Evolutionary conservation across 2,888 invertebrate genomes (phyloP).

Genomic region (Dryocosmus kuriphilus): DNA sequence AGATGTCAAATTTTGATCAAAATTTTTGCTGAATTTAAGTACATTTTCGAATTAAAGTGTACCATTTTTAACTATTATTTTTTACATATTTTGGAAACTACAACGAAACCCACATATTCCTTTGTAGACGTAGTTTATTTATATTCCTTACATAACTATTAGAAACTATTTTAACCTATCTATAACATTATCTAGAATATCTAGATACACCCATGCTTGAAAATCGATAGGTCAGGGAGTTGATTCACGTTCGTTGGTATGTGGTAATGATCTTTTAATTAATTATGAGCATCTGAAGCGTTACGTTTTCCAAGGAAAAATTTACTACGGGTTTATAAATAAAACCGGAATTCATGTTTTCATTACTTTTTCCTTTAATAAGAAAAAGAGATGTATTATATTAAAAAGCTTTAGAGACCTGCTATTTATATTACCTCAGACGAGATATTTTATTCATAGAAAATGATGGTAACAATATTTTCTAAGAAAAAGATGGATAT

Average conservation of each 20-base stretch:
- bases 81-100: no score
- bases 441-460: not conserved
- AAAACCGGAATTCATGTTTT: not conserved
- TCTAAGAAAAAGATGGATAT: not conserved
- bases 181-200: slow-evolving; percentile 1
- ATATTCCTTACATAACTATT: not conserved
- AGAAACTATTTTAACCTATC: slow-evolving; percentile 10
- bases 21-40: no score
- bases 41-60: no score
- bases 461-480: not conserved
- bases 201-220: not conserved
- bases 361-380: not conserved
- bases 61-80: no score
- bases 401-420: not conserved
- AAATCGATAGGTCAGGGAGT: slow-evolving; percentile 1
- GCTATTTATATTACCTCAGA: not conserved
- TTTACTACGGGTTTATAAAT: not conserved
- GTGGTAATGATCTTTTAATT: not conserved
- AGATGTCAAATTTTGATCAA: no score
- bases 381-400: not conserved
- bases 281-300: not conserved
- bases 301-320: not conserved
- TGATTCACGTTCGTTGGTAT: not conserved
- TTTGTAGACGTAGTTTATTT: no score
- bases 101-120: no score